Conservation (phyloP, 1,140 invertebrate genomes). For the Bombus waltoni region DNA sequence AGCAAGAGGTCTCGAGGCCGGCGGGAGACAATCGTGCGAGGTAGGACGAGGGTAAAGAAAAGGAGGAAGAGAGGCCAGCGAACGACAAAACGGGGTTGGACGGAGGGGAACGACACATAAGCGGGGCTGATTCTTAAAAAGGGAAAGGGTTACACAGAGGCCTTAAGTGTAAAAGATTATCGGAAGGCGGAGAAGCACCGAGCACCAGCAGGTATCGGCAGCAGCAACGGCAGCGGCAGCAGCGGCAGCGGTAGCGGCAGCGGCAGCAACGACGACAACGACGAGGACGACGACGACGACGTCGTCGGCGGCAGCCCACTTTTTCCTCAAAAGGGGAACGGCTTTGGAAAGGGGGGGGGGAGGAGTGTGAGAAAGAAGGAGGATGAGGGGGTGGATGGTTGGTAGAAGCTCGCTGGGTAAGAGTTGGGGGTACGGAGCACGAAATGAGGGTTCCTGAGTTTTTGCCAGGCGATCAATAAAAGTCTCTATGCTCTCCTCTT, state of each 20-base stretch:
- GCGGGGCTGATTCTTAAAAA: conserved; percentile 56
- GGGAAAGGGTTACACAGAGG: conserved; percentile 71
- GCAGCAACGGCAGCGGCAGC: conserved; percentile 13
- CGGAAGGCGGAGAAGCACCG: conserved; percentile 60
- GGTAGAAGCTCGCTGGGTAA: conserved; percentile 61
- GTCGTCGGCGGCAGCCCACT: conserved; percentile 63
- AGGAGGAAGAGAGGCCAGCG: not conserved
- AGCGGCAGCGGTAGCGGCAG: conserved; percentile 37
- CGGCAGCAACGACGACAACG: conserved; percentile 37
- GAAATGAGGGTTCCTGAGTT: conserved; percentile 82
- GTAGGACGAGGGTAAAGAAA: not conserved
- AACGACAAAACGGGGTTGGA: conserved; percentile 24
- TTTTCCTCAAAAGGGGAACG: conserved; percentile 66
- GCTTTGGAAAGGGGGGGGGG: conserved; percentile 22
- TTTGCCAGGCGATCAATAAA: conserved; percentile 83
- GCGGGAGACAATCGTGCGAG: not conserved
- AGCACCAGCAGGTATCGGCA: conserved; percentile 56
- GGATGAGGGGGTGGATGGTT: conserved; percentile 54
- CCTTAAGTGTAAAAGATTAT: conserved; percentile 80
- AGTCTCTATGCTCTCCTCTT: conserved; percentile 82
- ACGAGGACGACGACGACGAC: conserved; percentile 56
- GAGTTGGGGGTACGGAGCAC: conserved; percentile 77
- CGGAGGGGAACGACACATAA: not conserved
- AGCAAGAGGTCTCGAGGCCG: not conserved
- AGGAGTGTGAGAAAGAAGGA: conserved; percentile 51